Percentiles rank a stretch among this genome's conserved stretches.
Conservation (phyloP, 2,888 invertebrate species). For the Aphidius colemani region DNA sequence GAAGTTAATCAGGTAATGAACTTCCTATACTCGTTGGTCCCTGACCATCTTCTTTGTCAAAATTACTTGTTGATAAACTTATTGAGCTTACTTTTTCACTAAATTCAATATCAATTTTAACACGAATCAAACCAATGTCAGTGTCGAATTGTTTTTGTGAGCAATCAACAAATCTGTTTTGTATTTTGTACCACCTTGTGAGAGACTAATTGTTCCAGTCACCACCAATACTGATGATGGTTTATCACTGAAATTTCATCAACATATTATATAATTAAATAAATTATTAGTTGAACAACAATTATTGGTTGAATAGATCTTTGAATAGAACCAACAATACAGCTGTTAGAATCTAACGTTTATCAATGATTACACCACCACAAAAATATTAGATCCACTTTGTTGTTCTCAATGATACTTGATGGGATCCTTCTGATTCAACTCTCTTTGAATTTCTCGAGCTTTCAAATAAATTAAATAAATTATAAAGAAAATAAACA, state of each 20-base stretch:
- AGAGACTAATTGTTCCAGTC: slow-evolving; percentile 62
- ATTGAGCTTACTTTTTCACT: slow-evolving; percentile 57
- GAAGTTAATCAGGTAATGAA: slow-evolving; percentile 39
- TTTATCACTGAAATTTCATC: slow-evolving; percentile 20
- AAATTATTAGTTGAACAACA: neutral
- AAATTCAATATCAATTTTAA: slow-evolving; percentile 54
- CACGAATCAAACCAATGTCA: slow-evolving; percentile 62
- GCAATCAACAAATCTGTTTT: slow-evolving; percentile 55
- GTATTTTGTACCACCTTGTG: slow-evolving; percentile 43
- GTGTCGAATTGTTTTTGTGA: slow-evolving; percentile 62
- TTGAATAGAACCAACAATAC: slow-evolving; percentile 25
- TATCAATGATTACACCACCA: slow-evolving; percentile 29
- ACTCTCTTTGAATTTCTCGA: slow-evolving; percentile 24
- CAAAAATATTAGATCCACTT: slow-evolving; percentile 24
- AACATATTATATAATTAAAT: neutral
- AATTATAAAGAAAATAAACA: too few species aligned
- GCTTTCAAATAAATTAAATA: neutral
- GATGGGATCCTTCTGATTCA: slow-evolving; percentile 29
- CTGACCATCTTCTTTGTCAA: slow-evolving; percentile 60
- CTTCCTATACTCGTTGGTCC: slow-evolving; percentile 53
- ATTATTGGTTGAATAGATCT: neutral
- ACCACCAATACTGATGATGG: slow-evolving; percentile 49
- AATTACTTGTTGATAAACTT: slow-evolving; percentile 55
- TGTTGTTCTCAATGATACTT: slow-evolving; percentile 24
- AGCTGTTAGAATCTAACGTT: slow-evolving; percentile 29